phyloP scores from a whole-genome alignment of 2,113 vertebrate genomes.

The Actenoides lindsayi region DNA sequence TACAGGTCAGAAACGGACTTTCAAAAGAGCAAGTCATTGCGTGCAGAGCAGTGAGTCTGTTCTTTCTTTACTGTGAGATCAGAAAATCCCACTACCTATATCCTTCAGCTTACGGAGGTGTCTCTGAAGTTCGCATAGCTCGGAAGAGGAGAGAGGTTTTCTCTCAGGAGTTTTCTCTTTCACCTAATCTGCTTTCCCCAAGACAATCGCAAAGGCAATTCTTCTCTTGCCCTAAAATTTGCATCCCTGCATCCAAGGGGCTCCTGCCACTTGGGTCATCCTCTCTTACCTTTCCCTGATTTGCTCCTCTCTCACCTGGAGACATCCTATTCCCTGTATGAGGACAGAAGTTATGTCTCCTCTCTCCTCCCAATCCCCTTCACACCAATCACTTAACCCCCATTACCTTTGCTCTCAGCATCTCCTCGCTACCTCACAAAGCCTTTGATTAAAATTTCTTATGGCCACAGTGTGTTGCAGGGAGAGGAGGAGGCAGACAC shows the following conservation, averaged over 20 bases:
- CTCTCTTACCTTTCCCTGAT: neutral
- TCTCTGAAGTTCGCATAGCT: neutral
- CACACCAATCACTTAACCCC: neutral
- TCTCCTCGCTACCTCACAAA: neutral
- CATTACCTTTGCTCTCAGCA: neutral
- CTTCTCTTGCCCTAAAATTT: neutral
- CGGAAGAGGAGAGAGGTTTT: neutral
- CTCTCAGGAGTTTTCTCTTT: constrained; percentile 12
- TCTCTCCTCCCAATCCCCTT: neutral
- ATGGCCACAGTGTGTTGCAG: neutral
- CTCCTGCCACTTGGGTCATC: neutral
- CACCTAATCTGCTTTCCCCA: neutral
- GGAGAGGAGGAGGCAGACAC: neutral
- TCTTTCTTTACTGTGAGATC: neutral
- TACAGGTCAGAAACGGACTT: constrained; percentile 42
- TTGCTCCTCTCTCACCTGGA: neutral
- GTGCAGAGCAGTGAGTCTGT: constrained; percentile 15
- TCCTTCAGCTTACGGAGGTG: neutral
- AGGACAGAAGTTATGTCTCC: neutral
- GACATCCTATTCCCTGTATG: neutral
- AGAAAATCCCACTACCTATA: constrained; percentile 17
- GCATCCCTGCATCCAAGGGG: neutral
- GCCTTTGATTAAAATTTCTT: constrained; percentile 36
- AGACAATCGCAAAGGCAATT: neutral
- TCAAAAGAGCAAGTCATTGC: constrained; percentile 18